Conservation (phyloP, 2,888 invertebrate genomes). For the Pachymerium ferrugineum region DNA sequence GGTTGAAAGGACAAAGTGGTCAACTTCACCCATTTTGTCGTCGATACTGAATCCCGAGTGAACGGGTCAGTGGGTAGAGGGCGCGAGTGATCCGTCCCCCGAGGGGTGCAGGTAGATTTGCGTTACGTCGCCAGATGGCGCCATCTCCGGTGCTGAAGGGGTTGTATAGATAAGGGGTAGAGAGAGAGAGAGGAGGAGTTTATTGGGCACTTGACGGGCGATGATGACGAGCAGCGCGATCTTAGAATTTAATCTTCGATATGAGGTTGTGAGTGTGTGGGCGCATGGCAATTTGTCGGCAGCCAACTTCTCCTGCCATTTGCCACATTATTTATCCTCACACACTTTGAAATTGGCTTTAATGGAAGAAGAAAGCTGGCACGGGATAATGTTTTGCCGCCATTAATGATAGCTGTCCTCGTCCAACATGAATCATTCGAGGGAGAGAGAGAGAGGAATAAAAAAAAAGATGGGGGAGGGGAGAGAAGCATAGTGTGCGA, state of each 20-base stretch:
- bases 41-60: conserved; percentile 6
- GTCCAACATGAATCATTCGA: background rate
- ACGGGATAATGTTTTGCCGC: conserved; percentile 21
- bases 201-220: conserved; percentile 21
- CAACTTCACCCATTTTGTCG: background rate
- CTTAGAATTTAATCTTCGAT: conserved; percentile 21
- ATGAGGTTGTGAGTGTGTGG: conserved; percentile 14
- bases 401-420: conserved; percentile 21
- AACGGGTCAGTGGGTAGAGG: conserved; percentile 3
- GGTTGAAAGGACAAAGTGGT: background rate
- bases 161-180: conserved; percentile 10
- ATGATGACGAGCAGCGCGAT: conserved; percentile 21
- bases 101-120: background rate
- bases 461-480: conserved; percentile 3
- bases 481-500: background rate
- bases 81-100: conserved; percentile 2
- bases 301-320: conserved; percentile 21
- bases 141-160: conserved; percentile 21
- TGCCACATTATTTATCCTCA: conserved; percentile 18
- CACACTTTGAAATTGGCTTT: conserved; percentile 15
- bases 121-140: conserved; percentile 16
- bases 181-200: background rate
- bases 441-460: background rate
- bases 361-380: conserved; percentile 15
- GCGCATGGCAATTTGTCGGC: conserved; percentile 18